Base-by-base conservation (phyloP, 2,797 vertebrate species). In the Martes flavigula region DNA sequence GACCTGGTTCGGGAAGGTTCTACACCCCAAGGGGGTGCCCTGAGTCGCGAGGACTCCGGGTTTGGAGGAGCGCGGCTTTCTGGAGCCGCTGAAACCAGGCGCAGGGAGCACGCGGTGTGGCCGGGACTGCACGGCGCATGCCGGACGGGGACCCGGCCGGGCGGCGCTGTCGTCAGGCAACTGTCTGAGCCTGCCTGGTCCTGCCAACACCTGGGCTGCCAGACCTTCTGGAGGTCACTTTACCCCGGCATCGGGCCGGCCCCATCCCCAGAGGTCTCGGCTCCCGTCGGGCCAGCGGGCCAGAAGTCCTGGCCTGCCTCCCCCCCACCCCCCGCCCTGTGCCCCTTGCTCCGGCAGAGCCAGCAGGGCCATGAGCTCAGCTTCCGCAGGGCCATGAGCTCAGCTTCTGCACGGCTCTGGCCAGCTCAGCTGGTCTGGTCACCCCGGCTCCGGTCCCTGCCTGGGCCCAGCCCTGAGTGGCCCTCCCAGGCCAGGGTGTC, bases 81-180 rank as follows among this genome's bases (percentile, higher is more conserved):
- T 3, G 73, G 60, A 4, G 54, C 35, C 0, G 0, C 46, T 7
- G 12, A 54, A n/a, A 6, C 51, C 43, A 2, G 4, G 84, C 14
- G 0, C 7, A 3, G 10, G 32, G 84, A 27, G 27, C 12, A 3
- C 46, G 1, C 17, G 2, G 60, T 17, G 32, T 23, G 43, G 32
- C 0, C 2, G 20, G 56, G 5, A 23, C 78, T 1, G 62, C 14
- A 35, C n/a, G 1, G 9, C 13, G 23, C 1, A 5, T 1, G 9
- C 35, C 1, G 38, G 30, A 38, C 10, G 2, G 56, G 6, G 58
- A 68, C 32, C 27, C 1, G 43, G 38, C 6, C 7, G 5, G 1
- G 40, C 0, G 10, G 75, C 2, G 1, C 40, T 2, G 25, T 46
- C 40, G 5, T 40, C 25, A 1, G 72, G 51, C 2, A 1, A 10